A percentile compares a stretch with the other conserved stretches of the same genome.
These are phyloP conservation scores for Oligia fasciuncula DNA, from an alignment of 2,888 invertebrate genomes.

Conservation along the genomic window DNA sequence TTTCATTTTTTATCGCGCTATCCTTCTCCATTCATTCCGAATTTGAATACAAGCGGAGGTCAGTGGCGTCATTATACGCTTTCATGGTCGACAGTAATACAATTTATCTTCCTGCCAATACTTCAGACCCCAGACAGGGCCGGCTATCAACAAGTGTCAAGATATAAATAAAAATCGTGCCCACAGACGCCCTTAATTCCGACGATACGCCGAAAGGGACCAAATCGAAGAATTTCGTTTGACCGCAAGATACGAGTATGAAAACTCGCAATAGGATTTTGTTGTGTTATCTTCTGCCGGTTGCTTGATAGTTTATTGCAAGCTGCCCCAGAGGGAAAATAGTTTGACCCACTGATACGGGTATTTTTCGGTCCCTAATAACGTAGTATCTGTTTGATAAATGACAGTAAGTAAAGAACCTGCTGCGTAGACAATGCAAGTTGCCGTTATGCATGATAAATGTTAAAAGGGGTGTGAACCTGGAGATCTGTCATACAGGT, in stretches of 20 bases:
- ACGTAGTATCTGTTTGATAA: background rate
- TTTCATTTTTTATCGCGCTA: conserved; percentile 47
- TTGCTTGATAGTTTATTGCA: conserved; percentile 19
- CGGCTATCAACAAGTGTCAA: conserved; percentile 88
- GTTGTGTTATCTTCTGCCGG: conserved; percentile 27
- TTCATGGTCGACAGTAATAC: conserved; percentile 71
- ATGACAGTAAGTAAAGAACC: background rate
- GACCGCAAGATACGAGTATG: conserved; percentile 43
- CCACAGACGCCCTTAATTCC: conserved; percentile 67
- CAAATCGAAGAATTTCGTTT: conserved; percentile 53
- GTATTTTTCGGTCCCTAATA: background rate
- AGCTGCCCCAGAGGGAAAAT: background rate
- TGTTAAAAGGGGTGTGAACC: no score
- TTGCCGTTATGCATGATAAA: no score
- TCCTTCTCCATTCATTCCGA: conserved; percentile 53
- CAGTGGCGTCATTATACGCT: conserved; percentile 68
- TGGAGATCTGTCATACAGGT: no score
- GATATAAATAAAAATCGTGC: conserved; percentile 80
- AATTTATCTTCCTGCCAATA: conserved; percentile 78
- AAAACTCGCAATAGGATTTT: conserved; percentile 43
- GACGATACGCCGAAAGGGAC: conserved; percentile 49
- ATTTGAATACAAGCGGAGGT: conserved; percentile 61
- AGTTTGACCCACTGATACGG: background rate
- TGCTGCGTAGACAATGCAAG: background rate
- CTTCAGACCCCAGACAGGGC: conserved; percentile 68